phyloP scores from a whole-genome alignment of 2,797 vertebrate species.

The Sus cebifrons region DNA sequence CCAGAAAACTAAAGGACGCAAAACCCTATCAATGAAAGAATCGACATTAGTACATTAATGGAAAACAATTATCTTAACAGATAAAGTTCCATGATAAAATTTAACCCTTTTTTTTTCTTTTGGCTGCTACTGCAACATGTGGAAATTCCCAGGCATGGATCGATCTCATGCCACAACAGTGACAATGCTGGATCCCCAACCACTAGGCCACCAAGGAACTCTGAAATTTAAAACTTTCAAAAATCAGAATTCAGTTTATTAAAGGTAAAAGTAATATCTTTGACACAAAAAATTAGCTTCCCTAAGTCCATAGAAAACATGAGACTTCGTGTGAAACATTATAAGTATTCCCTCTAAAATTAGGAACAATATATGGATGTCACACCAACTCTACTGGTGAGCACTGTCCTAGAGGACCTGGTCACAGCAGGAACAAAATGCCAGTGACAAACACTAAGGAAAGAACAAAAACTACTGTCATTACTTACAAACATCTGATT shows the following conservation, averaged over 20 bases:
- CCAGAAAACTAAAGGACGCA: not conserved
- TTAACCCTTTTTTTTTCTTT: not conserved
- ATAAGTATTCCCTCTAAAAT: not conserved
- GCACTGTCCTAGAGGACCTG: not conserved
- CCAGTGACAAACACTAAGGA: not conserved
- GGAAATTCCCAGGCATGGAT: too few relatives aligned
- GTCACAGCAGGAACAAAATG: not conserved
- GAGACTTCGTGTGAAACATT: not conserved
- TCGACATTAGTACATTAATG: not conserved
- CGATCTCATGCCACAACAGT: too few relatives aligned
- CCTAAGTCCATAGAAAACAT: not conserved
- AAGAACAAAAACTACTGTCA: not conserved
- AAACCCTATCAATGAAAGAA: not conserved
- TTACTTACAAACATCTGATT: not conserved
- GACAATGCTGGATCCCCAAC: too few relatives aligned
- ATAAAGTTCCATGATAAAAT: not conserved
- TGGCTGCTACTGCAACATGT: too few relatives aligned
- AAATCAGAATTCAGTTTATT: not conserved
- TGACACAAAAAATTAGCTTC: not conserved
- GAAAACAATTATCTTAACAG: not conserved
- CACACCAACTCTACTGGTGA: not conserved
- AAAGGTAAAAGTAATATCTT: not conserved
- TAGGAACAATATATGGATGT: not conserved
- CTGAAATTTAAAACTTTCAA: not conserved
- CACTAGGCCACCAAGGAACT: too few relatives aligned